Evolutionary conservation across 2,888 invertebrate species (phyloP).

Genomic region (Ectropis crepuscularia): DNA sequence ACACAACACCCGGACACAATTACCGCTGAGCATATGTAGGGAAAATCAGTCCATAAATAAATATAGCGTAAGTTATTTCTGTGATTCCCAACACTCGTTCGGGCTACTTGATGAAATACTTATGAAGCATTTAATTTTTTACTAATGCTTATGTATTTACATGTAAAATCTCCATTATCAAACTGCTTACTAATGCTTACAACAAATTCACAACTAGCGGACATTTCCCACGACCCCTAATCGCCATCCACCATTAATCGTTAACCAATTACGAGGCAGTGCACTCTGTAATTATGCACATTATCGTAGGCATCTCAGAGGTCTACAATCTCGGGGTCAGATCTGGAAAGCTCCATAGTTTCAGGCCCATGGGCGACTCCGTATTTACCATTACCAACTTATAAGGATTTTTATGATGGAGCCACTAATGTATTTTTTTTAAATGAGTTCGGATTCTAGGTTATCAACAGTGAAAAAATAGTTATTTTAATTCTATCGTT

Average conservation of each 20-base stretch:
- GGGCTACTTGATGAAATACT: too few relatives aligned
- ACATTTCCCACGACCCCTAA: neutral
- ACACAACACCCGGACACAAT: too few relatives aligned
- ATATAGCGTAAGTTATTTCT: too few relatives aligned
- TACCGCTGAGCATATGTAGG: too few relatives aligned
- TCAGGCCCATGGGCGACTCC: slow-evolving; percentile 15
- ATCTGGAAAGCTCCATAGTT: slow-evolving; percentile 22
- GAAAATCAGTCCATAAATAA: too few relatives aligned
- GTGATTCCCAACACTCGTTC: too few relatives aligned
- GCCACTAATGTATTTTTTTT: neutral
- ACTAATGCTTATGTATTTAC: too few relatives aligned
- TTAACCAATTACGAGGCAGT: slow-evolving; percentile 29
- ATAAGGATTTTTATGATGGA: neutral
- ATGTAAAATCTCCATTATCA: too few relatives aligned
- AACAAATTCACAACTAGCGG: too few relatives aligned
- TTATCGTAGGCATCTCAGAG: slow-evolving; percentile 23
- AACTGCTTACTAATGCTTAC: too few relatives aligned
- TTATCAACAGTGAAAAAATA: neutral
- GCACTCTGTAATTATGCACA: slow-evolving; percentile 21
- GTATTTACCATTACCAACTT: neutral
- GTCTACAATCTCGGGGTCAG: slow-evolving; percentile 27
- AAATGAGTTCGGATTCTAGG: too few relatives aligned
- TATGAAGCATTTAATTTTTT: too few relatives aligned
- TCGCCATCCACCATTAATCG: slow-evolving; percentile 5
- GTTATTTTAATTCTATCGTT: neutral